Evolutionary conservation across 2,797 vertebrate species (phyloP).

Genomic region (Anguilla pacifica): DNA sequence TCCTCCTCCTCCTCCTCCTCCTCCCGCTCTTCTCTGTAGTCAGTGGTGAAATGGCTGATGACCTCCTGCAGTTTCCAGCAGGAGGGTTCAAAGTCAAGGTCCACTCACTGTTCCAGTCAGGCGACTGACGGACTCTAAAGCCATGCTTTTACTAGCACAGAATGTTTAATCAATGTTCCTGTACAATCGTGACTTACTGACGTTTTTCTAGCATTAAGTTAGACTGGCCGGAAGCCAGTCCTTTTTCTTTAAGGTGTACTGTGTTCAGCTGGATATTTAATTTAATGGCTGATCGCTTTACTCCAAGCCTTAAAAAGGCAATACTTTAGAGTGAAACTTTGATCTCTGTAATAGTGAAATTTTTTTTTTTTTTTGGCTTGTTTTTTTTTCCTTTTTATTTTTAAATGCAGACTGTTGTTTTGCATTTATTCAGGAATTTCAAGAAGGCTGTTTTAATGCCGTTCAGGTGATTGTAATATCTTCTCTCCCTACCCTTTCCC

Average conservation of each 20-base stretch:
- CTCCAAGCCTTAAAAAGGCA: conserved; percentile 40
- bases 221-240: background rate
- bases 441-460: conserved; percentile 46
- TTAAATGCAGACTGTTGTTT: conserved; percentile 7
- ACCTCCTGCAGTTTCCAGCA: background rate
- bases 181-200: conserved; percentile 13
- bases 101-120: background rate
- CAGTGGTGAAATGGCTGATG: conserved; percentile 5
- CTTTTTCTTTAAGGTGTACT: background rate
- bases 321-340: conserved; percentile 27
- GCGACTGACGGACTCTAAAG: background rate
- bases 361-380: conserved; percentile 27
- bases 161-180: background rate
- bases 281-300: conserved; percentile 19
- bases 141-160: conserved; percentile 18
- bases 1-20: background rate
- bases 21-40: background rate
- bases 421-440: conserved; percentile 38
- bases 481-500: conserved; percentile 34
- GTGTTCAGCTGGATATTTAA: conserved; percentile 17
- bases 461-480: conserved; percentile 42
- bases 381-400: conserved; percentile 17
- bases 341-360: conserved; percentile 16
- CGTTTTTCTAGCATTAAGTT: conserved; percentile 10
- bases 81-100: background rate